Evolutionary conservation across 1,140 invertebrate genomes (phyloP), one percentile per base, ranked within the genome.

Genomic region (Diorhabda elongata): DNA sequence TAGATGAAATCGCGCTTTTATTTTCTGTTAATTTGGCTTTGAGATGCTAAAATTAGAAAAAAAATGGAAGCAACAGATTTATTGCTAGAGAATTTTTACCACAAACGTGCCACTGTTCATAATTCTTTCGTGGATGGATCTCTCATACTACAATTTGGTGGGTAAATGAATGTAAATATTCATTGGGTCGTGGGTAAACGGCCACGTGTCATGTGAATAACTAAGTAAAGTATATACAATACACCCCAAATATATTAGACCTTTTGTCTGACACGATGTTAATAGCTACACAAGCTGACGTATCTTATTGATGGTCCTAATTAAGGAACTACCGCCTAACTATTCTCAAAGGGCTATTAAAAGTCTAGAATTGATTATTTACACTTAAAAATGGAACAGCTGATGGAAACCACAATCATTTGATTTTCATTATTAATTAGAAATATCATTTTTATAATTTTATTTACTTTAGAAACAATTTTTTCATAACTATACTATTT

Each of bases 181-280:
- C 47, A 52, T 52, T 52, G 47, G 47, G 47, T n/a, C 47, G 47
- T 52, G 47, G 47, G 47, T 52, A 52, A 52, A 52, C 47, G 47
- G 47, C 6, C 47, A 52, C 47, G 47, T 52, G 47, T 52, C 47
- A 52, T n/a, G 47, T 52, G n/a, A 6, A 52, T n/a, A 52, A 8
- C 6, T n/a, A n/a, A 6, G n/a, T n/a, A 52, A 52, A 52, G 47
- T 52, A 52, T 52, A 52, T 52, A 52, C 47, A 6, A 26, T 26
- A 26, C n/a, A 52, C 47, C 47, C 47, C 47, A 52, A 52, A 52
- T 52, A 52, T 52, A 52, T 52, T 52, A 52, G 47, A 6, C 47
- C 47, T 52, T 6, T 52, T 52, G 47, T 52, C 47, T n/a, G 6
- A n/a, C n/a, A 8, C 47, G 47, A 6, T 52, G 47, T 52, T 52